These are phyloP conservation scores for Temnothorax nylanderi DNA, from an alignment of 1,140 invertebrate genomes.

Conservation along the genomic window DNA sequence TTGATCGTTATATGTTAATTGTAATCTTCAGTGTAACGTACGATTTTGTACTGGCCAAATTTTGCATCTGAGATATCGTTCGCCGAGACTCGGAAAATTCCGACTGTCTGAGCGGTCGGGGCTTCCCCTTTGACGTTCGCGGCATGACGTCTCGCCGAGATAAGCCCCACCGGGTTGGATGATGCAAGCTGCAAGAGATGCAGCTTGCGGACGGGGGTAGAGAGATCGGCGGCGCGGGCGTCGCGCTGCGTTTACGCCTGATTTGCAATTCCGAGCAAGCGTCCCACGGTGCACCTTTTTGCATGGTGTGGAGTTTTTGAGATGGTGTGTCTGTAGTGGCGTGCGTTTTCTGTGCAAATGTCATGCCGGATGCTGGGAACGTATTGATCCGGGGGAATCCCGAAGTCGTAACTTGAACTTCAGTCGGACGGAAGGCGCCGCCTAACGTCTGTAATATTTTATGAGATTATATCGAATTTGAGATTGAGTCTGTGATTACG, in stretches of 20 bases:
- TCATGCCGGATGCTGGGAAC: slow-evolving; percentile 38
- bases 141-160: slow-evolving; percentile 26
- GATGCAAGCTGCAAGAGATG: slow-evolving; percentile 18
- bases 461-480: neutral
- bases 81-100: slow-evolving; percentile 38
- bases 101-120: neutral
- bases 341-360: slow-evolving; percentile 54
- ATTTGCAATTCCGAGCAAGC: slow-evolving; percentile 53
- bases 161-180: neutral
- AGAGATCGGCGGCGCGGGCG: slow-evolving; percentile 18
- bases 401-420: slow-evolving; percentile 7
- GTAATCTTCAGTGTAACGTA: neutral
- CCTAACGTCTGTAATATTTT: neutral
- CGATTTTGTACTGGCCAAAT: neutral
- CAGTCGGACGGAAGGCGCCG: neutral
- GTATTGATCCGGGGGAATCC: slow-evolving; percentile 24
- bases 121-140: neutral
- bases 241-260: slow-evolving; percentile 45
- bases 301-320: slow-evolving; percentile 55
- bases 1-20: neutral
- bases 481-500: neutral
- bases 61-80: neutral
- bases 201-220: neutral
- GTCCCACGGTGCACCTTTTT: slow-evolving; percentile 36
- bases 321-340: slow-evolving; percentile 36